These are phyloP conservation scores for Hystrix cristata DNA, from an alignment of 2,113 vertebrate species.

Conservation along the genomic window DNA sequence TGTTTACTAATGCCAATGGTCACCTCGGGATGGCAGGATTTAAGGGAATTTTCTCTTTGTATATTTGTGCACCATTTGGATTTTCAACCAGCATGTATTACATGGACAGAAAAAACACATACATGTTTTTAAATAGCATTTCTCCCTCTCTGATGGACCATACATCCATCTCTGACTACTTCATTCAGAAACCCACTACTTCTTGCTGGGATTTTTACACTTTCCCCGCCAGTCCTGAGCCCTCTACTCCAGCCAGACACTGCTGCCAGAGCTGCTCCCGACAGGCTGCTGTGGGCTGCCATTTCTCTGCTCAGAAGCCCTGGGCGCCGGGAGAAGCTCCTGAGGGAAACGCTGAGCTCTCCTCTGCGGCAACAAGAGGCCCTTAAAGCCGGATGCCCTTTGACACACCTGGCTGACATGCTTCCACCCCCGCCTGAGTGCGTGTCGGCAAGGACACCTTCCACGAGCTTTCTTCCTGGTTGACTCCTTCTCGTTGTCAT, in stretches of 20 bases:
- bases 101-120: background rate
- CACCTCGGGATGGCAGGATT: background rate
- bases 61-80: background rate
- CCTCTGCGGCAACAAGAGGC: rapidly evolving
- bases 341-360: background rate
- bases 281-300: background rate
- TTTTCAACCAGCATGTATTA: background rate
- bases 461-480: background rate
- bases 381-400: background rate
- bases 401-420: background rate
- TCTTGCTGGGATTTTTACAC: background rate
- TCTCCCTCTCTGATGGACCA: background rate
- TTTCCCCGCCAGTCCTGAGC: background rate
- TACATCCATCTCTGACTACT: background rate
- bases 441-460: no score
- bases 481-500: background rate
- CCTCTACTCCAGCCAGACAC: background rate
- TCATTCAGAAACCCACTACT: background rate
- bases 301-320: background rate
- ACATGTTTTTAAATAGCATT: background rate
- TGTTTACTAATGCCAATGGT: background rate
- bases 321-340: background rate
- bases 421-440: rapidly evolving
- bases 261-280: background rate
- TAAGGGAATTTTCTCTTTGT: background rate